Evolutionary conservation across 2,888 invertebrate species (phyloP), one percentile per base, ranked within the genome.

Genomic region (Argyresthia goedartella): DNA sequence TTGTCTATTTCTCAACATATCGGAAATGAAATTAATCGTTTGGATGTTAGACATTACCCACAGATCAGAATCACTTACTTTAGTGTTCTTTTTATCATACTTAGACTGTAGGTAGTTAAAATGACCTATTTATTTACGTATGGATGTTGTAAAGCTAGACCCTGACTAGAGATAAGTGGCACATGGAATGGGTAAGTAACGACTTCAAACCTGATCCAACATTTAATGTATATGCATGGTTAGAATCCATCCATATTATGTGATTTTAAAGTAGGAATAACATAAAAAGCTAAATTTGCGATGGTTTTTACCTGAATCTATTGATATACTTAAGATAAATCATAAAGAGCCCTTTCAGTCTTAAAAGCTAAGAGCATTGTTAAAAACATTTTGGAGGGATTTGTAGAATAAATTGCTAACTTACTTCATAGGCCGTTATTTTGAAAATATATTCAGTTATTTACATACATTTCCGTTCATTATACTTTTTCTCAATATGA

Each of bases 81-180:
- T 35, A 48, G 34, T 34, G 47, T n/a, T 47, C 10, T 7, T 13
- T 47, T 47, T 47, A 47, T 47, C 47, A 34, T 34, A 35, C 34
- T 33, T n/a, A 11, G 1, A 34, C n/a, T 33, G 10, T 36, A 48
- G 33, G 10, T 36, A 48, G 15, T 4, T 14, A 65, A 64, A 62
- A 63, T 73, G 72, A 72, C 56, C 63, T 62, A 59, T 57, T 63
- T 59, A 47, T 45, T 11, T 59, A 68, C 14, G 13, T 35, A 35
- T 3, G 15, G 43, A 36, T 41, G 42, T 43, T 48, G 44, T 71
- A 71, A 67, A 69, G 64, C 72, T 78, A 75, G 68, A 80, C 79
- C 76, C 76, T 80, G 81, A 81, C 80, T 84, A 79, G 78, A 69
- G 75, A 65, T 69, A 60, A 61, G 76, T 77, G 81, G 75, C 84